Conservation (phyloP, 2,888 invertebrate genomes). For the Pseudococcus viburni region DNA sequence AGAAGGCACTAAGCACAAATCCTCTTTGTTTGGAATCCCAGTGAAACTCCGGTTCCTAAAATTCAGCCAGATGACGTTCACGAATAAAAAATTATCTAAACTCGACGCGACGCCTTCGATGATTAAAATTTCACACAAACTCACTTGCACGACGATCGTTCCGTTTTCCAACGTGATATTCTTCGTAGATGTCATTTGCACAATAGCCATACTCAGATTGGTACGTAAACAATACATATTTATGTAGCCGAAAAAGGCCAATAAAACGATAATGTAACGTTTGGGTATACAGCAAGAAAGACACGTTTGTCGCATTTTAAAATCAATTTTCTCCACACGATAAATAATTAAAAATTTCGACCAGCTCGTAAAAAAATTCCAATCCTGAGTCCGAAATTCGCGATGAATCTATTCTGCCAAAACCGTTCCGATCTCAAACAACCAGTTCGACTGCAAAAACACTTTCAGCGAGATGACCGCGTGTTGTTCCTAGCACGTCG, state of each 20-base stretch:
- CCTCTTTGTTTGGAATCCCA: constrained; percentile 60
- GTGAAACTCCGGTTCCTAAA: constrained; percentile 56
- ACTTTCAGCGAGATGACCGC: too few species aligned
- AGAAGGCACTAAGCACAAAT: constrained; percentile 58
- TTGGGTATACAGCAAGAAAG: constrained; percentile 29
- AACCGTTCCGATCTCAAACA: too few species aligned
- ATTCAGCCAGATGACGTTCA: too few species aligned
- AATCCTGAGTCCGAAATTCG: too few species aligned
- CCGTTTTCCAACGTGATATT: constrained; percentile 38
- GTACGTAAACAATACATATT: constrained; percentile 59
- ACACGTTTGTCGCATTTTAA: background rate
- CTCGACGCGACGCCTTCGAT: background rate
- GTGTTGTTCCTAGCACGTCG: too few species aligned
- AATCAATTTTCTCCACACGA: background rate
- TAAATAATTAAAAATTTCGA: background rate
- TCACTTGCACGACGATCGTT: constrained; percentile 39
- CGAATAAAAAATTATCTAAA: too few species aligned
- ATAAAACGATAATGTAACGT: constrained; percentile 51
- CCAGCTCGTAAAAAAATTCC: background rate
- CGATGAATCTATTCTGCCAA: too few species aligned
- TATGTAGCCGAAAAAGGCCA: constrained; percentile 58
- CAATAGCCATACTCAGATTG: constrained; percentile 60
- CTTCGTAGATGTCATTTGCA: constrained; percentile 38
- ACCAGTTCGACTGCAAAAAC: too few species aligned
- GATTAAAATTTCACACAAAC: background rate